phyloP scores from a whole-genome alignment of 2,888 invertebrate genomes.

The Lumbricus terrestris region DNA sequence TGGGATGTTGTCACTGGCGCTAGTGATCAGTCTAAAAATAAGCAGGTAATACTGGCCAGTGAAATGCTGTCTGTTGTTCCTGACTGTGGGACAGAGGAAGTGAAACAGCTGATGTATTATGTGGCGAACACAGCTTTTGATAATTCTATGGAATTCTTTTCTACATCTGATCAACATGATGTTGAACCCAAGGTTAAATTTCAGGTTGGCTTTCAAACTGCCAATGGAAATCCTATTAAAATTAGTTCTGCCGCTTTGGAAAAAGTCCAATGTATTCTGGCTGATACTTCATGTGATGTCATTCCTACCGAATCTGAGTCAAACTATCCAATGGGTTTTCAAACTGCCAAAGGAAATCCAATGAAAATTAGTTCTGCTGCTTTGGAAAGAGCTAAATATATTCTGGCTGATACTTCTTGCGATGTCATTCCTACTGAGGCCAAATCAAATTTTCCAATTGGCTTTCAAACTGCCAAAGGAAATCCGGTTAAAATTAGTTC shows the following conservation, averaged over 20 bases:
- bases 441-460: neutral
- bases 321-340: neutral
- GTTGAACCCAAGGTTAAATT: neutral
- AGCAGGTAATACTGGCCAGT: neutral
- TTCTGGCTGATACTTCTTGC: neutral
- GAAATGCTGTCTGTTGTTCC: neutral
- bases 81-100: conserved; percentile 9
- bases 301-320: neutral
- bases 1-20: neutral
- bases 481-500: conserved; percentile 5
- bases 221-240: neutral
- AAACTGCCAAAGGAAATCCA: neutral
- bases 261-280: neutral
- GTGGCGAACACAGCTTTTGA: conserved; percentile 12
- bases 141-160: neutral
- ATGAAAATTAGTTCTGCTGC: conserved; percentile 10
- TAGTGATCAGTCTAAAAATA: neutral
- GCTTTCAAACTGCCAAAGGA: conserved; percentile 6
- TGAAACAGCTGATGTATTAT: neutral
- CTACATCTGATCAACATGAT: neutral
- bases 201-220: neutral
- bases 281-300: neutral
- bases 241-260: conserved; percentile 9
- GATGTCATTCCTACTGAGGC: neutral
- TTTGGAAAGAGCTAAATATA: neutral